Base-by-base conservation (phyloP, 2,888 invertebrate genomes). In the Metallyticus violacea region DNA sequence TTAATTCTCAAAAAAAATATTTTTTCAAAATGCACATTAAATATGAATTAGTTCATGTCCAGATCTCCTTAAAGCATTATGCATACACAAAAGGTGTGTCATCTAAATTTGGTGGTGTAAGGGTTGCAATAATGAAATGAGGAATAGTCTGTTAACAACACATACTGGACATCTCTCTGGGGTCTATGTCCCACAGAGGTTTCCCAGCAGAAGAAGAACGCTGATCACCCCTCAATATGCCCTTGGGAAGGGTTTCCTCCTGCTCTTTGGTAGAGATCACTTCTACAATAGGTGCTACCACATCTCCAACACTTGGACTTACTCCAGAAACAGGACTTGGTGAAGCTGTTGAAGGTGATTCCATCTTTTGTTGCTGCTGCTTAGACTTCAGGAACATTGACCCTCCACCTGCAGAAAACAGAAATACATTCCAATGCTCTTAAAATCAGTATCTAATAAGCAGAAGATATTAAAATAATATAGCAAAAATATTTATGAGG, bases 381-480 rank as follows among this genome's bases (percentile, higher is more conserved):
- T 93, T 93, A 1, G 93, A 93, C 90, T 95, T 95, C 7, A 95
- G 91, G 89, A 95, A 95, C 93, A 95, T 94, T 5, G 94, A 92
- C 1, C 95, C 95, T n/a, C 93, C 94, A 1, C 94, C 94, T 89
- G 79, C 86, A 79, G n/a, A n/a, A 62, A 62, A 62, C 40, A 62
- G 40, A 62, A 62, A 22, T 9, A 4, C 40, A 62, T 62, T 62
- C 40, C 22, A 15, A 22, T 15, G 15, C 15, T 15, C 15, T 62
- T 62, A 1, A 62, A 62, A 15, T 62, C 40, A 62, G 9, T 15
- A 62, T 15, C n/a, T n/a, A n/a, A n/a, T n/a, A n/a, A n/a, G n/a
- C n/a, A n/a, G n/a, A n/a, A n/a, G n/a, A n/a, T n/a, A n/a, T n/a
- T n/a, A n/a, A n/a, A n/a, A n/a, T n/a, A n/a, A n/a, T n/a, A n/a